Evolutionary conservation across 2,888 invertebrate species (phyloP), one percentile per base, ranked within the genome.

Genomic region (Cacoxenus indagator): DNA sequence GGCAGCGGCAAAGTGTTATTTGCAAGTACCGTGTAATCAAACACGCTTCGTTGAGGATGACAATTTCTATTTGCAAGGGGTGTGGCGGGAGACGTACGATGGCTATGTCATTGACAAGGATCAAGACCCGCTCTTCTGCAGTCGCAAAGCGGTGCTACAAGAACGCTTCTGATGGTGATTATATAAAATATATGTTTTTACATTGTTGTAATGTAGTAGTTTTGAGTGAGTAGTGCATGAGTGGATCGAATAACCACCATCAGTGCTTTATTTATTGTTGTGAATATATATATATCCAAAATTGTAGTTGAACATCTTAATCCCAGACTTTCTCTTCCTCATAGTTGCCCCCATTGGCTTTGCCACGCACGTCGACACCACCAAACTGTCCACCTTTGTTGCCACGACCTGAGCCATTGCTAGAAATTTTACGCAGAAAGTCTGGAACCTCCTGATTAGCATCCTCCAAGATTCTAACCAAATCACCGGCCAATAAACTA

Each of bases 391-490:
- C 90, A 9, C 62, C 17, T 1, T 67, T 24, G 66, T 61, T 74
- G 37, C 71, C 64, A 29, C 76, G 62, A 51, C 89, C 90, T 24
- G 88, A 88, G 11, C 86, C 87, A 0, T 90, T 89, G 19, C 83
- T 91, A 71, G 89, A 89, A 4, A 89, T 89, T 26, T 87, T 87
- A 37, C 87, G 88, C 22, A 96, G 84, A 90, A 94, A 96, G 6
- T 92, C 92, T 0, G 98, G 98, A 5, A 97, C 91, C 0, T 90
- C 85, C 85, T 97, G 96, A 0, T 91, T 91, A 0, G 97, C 95
- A 85, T 95, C 94, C 67, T 91, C 89, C 22, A 98, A 88, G 64
- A 96, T 94, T 81, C 91, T 92, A 0, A 93, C 91, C 46, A 98
- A 89, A 73, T 92, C 91, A 0, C 89, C 87, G 0, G 91, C 91